phyloP scores from a whole-genome alignment of 2,113 vertebrate genomes.

The Morone saxatilis region DNA sequence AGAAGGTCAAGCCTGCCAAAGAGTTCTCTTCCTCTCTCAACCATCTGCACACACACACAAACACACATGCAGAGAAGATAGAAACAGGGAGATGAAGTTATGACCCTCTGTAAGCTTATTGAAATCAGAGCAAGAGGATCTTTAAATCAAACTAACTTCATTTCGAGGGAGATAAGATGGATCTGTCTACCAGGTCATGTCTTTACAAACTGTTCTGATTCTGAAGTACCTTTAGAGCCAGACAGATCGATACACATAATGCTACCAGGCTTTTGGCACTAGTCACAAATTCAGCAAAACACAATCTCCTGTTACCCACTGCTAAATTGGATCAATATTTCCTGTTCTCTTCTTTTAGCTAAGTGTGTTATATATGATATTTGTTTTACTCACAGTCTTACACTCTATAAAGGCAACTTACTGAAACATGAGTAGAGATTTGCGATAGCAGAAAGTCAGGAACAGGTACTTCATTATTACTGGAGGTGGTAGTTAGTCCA shows the following conservation, averaged over 20 bases:
- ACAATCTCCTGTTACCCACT: constrained; percentile 25
- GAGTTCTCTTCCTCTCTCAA: constrained; percentile 16
- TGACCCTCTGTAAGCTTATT: background rate
- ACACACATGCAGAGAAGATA: background rate
- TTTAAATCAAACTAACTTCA: constrained; percentile 7
- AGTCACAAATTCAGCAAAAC: constrained; percentile 32
- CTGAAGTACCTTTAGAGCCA: constrained; percentile 22
- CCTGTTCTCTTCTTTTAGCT: background rate
- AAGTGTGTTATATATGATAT: background rate
- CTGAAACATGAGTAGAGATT: background rate
- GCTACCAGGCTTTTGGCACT: constrained; percentile 13
- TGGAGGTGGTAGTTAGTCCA: constrained; percentile 84
- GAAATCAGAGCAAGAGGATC: background rate
- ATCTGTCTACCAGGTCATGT: constrained; percentile 19
- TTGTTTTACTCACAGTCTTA: background rate
- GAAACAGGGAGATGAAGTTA: background rate
- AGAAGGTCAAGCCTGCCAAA: constrained; percentile 32
- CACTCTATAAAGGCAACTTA: background rate
- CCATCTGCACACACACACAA: constrained; percentile 34
- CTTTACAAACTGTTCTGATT: constrained; percentile 33
- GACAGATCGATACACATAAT: constrained; percentile 38
- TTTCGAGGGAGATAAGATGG: constrained; percentile 24
- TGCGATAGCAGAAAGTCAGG: background rate
- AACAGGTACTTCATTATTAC: constrained; percentile 12
- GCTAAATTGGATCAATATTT: constrained; percentile 34